These are phyloP conservation scores for Oreochromis grahami DNA, from an alignment of 2,797 vertebrate species.

Conservation along the genomic window DNA sequence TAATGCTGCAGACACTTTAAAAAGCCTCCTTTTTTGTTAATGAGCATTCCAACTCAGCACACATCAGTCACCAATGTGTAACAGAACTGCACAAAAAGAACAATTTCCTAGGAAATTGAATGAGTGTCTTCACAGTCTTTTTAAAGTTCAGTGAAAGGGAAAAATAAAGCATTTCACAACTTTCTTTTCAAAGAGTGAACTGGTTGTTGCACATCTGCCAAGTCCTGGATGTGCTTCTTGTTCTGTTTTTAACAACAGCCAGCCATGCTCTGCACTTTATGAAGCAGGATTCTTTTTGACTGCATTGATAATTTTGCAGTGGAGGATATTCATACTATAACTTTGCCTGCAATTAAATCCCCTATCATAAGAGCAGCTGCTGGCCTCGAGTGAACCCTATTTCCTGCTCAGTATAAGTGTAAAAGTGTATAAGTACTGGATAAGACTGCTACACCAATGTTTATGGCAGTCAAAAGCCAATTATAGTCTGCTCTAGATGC, in stretches of 20 bases:
- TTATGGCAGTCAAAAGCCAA: conserved; percentile 65
- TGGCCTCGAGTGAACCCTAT: conserved; percentile 57
- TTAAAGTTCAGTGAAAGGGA: conserved; percentile 26
- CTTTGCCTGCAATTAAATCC: conserved; percentile 69
- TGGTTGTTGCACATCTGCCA: conserved; percentile 50
- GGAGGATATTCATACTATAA: conserved; percentile 60
- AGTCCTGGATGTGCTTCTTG: conserved; percentile 39
- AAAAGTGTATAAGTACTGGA: too few relatives aligned
- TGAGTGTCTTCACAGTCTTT: conserved; percentile 8
- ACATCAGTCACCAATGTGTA: conserved; percentile 23
- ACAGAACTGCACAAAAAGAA: conserved; percentile 8
- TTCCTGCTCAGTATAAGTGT: conserved; percentile 57
- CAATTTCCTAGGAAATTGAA: conserved; percentile 35
- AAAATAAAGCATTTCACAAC: conserved; percentile 6
- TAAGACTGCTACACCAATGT: conserved; percentile 44
- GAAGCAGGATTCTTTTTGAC: conserved; percentile 48
- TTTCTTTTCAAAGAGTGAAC: conserved; percentile 42
- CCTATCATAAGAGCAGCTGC: conserved; percentile 66
- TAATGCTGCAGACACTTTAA: conserved; percentile 8
- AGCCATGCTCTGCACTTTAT: conserved; percentile 38
- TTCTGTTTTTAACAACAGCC: conserved; percentile 57
- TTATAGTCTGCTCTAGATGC: conserved; percentile 50
- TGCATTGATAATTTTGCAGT: conserved; percentile 57
- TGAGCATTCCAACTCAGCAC: conserved; percentile 35
- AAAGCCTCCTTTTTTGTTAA: conserved; percentile 29